phyloP scores from a whole-genome alignment of 2,888 invertebrate species.

The Brenthis ino region DNA sequence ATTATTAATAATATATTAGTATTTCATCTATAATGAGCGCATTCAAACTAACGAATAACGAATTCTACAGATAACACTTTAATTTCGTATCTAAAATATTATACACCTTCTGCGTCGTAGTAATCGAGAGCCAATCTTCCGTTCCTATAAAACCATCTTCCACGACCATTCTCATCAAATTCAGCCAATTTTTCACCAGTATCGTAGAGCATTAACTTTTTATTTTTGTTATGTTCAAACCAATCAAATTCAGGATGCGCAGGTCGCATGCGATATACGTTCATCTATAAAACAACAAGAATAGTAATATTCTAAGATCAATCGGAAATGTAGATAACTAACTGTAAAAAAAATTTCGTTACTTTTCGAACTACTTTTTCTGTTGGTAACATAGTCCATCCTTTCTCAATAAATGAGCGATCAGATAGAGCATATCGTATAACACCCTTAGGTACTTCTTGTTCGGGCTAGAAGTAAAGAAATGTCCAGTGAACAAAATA shows the following conservation, averaged over 20 bases:
- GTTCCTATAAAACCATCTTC: conserved; percentile 67
- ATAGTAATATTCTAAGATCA: too few relatives aligned
- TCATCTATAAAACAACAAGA: conserved; percentile 54
- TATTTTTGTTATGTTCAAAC: conserved; percentile 70
- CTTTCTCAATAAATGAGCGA: conserved; percentile 69
- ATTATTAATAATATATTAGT: too few relatives aligned
- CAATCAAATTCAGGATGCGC: conserved; percentile 73
- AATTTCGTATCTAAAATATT: neutral
- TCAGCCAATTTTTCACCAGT: conserved; percentile 68
- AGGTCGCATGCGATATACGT: conserved; percentile 73
- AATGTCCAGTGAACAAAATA: neutral
- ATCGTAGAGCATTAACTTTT: conserved; percentile 61
- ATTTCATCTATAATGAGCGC: too few relatives aligned
- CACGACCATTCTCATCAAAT: conserved; percentile 65
- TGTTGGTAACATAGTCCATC: conserved; percentile 74
- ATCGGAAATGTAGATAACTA: neutral
- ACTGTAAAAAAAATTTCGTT: conserved; percentile 23
- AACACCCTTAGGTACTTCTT: conserved; percentile 55
- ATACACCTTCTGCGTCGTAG: conserved; percentile 69
- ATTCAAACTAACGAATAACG: too few relatives aligned
- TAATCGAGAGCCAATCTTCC: conserved; percentile 69
- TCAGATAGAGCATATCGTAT: conserved; percentile 67
- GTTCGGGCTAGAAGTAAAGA: conserved; percentile 51
- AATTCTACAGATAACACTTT: neutral
- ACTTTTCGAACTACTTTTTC: conserved; percentile 75